Evolutionary conservation across 1,140 invertebrate genomes (phyloP).

Genomic region (Heliconius himera): DNA sequence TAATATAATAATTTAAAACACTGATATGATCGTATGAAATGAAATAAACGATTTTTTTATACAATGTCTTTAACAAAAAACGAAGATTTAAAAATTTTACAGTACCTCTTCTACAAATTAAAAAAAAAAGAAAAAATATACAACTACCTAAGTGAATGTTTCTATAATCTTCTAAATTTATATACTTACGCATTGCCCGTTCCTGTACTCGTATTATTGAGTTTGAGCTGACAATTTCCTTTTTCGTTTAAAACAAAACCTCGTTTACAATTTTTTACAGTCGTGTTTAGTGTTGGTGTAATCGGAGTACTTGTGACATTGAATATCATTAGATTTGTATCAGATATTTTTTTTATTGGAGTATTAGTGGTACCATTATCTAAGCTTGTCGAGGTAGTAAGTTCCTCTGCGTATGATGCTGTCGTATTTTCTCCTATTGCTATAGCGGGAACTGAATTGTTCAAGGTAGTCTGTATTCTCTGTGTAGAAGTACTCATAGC

Average conservation of each 20-base stretch:
- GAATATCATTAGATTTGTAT: conserved; percentile 19
- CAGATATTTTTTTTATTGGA: conserved; percentile 3
- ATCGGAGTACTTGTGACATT: conserved; percentile 23
- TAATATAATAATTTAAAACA: not conserved
- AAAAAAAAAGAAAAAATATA: no score
- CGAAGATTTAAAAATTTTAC: not conserved
- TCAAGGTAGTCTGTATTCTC: conserved; percentile 34
- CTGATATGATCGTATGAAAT: no score
- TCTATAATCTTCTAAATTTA: conserved; percentile 16
- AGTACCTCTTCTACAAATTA: not conserved
- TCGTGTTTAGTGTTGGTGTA: conserved; percentile 33
- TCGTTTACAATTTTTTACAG: conserved; percentile 61
- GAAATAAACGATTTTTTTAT: no score
- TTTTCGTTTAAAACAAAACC: conserved; percentile 70
- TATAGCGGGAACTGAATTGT: conserved; percentile 51
- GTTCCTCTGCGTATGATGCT: conserved; percentile 19
- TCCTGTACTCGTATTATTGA: conserved; percentile 60
- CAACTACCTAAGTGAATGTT: not conserved
- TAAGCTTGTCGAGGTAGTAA: conserved; percentile 14
- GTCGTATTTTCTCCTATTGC: conserved; percentile 34
- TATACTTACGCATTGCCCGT: conserved; percentile 70
- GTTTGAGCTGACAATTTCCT: conserved; percentile 72
- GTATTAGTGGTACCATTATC: conserved; percentile 30
- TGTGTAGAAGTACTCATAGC: conserved; percentile 46
- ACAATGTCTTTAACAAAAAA: no score